Base-by-base conservation (phyloP, 2,888 invertebrate genomes). In the Drosophila phalerata region DNA sequence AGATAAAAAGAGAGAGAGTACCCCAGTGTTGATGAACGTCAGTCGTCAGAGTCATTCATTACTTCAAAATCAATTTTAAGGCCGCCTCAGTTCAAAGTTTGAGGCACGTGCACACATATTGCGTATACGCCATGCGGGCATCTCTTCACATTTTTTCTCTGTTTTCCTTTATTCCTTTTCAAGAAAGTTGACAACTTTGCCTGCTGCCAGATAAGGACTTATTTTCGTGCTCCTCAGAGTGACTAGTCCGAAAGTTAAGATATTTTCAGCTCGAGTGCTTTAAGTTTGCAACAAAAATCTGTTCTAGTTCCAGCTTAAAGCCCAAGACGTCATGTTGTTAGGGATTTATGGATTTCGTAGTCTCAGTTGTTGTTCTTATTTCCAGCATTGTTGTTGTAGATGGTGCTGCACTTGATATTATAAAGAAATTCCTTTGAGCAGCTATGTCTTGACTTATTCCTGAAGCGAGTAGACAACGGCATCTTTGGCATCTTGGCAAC, bases 31-130 rank as follows among this genome's bases (percentile, higher is more conserved):
- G 72, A 79, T 77, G 68, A 30, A 67, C 57, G 57, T 72, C 75
- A 75, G 73, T 69, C 85, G 52, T 57, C 19, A 38, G 43, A 42
- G 63, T 68, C 83, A 80, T 85, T 82, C 66, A 78, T 87, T 87
- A 82, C 69, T 69, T 71, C 62, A 79, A 85, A 85, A 87, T 85
- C 85, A 85, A 85, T 85, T 88, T 79, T 32, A 65, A 66, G 70
- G 48, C 52, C 57, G 15, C 34, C 37, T 13, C 38, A 67, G 34
- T 11, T 43, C 17, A 22, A 25, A 71, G 61, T 73, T 80, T 69
- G 47, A 63, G 32, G 77, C 69, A 71, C 85, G 84, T 78, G 64
- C 53, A 62, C 52, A 61, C 49, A 45, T 38, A 74, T 74, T 71
- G 58, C 71, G 78, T 67, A 75, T 73, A 73, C 63, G 65, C 43